Percentiles rank a stretch among this genome's conserved stretches.
Evolutionary conservation across 2,113 vertebrate species (phyloP).

Genomic region (Pollimyrus isidori): DNA sequence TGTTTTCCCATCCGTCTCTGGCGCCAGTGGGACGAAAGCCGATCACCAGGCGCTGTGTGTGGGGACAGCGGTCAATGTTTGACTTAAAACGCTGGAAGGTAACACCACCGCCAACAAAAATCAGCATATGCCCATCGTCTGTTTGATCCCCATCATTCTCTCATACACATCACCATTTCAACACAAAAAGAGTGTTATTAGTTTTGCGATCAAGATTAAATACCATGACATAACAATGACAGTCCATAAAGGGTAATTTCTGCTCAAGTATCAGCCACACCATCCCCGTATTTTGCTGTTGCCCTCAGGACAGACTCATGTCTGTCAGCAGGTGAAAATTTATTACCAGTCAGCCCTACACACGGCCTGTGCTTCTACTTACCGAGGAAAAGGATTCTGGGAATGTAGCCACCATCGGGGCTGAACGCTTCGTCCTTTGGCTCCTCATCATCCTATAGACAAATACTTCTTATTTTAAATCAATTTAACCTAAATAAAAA

Average conservation of each 20-base stretch:
- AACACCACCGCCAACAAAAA: neutral
- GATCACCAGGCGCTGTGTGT: neutral
- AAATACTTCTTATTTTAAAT: neutral
- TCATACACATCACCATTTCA: neutral
- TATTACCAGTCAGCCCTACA: slow-evolving; percentile 16
- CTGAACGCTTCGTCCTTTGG: slow-evolving; percentile 85
- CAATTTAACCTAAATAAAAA: neutral
- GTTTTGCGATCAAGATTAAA: neutral
- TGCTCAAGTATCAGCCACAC: neutral
- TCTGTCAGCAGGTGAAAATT: neutral
- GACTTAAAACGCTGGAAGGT: neutral
- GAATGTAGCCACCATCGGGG: slow-evolving; percentile 95
- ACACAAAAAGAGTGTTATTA: neutral
- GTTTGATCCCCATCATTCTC: neutral
- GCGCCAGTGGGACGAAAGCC: neutral
- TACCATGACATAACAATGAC: neutral
- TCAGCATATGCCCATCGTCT: neutral
- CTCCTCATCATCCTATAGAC: slow-evolving; percentile 88
- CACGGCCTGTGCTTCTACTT: slow-evolving; percentile 28
- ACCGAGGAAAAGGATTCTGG: slow-evolving; percentile 96
- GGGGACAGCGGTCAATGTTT: neutral
- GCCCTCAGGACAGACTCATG: neutral
- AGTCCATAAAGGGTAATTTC: neutral
- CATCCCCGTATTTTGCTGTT: neutral
- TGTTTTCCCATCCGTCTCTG: neutral